These are phyloP conservation scores for Dasypolia templi DNA, from an alignment of 2,888 invertebrate species.

Conservation along the genomic window DNA sequence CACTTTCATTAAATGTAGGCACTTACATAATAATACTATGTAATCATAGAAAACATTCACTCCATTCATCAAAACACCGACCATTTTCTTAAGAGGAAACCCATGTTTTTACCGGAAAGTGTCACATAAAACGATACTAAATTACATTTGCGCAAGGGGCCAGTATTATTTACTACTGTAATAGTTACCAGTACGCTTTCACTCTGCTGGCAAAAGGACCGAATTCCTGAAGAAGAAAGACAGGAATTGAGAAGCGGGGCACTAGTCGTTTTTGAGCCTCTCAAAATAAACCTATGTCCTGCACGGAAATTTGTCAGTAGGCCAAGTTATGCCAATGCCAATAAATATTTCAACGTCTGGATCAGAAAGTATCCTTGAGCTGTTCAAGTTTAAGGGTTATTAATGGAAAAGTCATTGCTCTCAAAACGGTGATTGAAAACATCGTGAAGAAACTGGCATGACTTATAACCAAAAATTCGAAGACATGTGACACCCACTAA, in stretches of 20 bases:
- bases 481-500: too few relatives aligned
- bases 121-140: constrained; percentile 60
- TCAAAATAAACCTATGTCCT: not conserved
- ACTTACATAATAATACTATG: constrained; percentile 21
- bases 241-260: not conserved
- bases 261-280: not conserved
- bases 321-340: too few relatives aligned
- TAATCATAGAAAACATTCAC: constrained; percentile 46
- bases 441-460: too few relatives aligned
- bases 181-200: constrained; percentile 28
- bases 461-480: too few relatives aligned
- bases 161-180: constrained; percentile 50
- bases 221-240: constrained; percentile 5
- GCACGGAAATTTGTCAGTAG: not conserved
- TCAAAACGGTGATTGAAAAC: too few relatives aligned
- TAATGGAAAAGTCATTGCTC: not conserved
- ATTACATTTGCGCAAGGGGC: constrained; percentile 52
- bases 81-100: constrained; percentile 59
- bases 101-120: constrained; percentile 50
- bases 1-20: constrained; percentile 2
- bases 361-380: not conserved
- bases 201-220: not conserved
- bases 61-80: constrained; percentile 47
- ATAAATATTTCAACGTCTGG: not conserved
- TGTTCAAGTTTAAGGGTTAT: not conserved